Percentiles rank a stretch among this genome's conserved stretches.
These are phyloP conservation scores for Pocillopora damicornis DNA, from an alignment of 64 coral and sea anemone genomes.

Conservation along the genomic window DNA sequence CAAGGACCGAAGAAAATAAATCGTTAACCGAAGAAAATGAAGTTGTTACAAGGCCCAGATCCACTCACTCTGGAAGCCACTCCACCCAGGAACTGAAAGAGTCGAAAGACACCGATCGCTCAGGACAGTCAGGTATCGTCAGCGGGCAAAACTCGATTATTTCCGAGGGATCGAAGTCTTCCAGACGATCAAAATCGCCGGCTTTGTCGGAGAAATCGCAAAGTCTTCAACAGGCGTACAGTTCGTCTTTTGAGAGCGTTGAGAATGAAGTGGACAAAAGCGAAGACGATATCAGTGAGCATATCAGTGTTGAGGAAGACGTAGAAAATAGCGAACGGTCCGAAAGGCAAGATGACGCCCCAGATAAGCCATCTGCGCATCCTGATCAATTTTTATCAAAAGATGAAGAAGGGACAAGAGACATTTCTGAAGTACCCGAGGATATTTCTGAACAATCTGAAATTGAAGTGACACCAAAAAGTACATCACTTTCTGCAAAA, in stretches of 20 bases:
- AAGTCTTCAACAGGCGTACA: background rate
- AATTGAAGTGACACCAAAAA: slow-evolving; percentile 32
- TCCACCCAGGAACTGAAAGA: background rate
- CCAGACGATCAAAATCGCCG: background rate
- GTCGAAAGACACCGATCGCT: background rate
- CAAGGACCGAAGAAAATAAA: slow-evolving; percentile 24
- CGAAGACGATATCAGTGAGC: slow-evolving; percentile 71
- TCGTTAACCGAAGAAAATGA: slow-evolving; percentile 37
- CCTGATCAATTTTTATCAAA: background rate
- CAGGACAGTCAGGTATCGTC: background rate
- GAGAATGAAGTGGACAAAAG: slow-evolving; percentile 30
- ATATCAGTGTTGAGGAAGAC: slow-evolving; percentile 65
- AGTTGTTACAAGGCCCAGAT: slow-evolving; percentile 14
- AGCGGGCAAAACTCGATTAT: background rate
- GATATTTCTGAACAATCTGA: slow-evolving; percentile 40
- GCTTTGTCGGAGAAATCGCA: slow-evolving; percentile 11
- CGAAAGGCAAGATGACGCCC: background rate
- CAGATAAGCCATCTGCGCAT: background rate
- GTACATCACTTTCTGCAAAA: background rate
- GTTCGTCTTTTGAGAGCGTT: slow-evolving; percentile 47
- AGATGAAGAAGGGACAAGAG: background rate
- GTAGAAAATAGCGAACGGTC: background rate
- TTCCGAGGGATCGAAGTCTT: slow-evolving; percentile 20
- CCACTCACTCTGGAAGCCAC: background rate
- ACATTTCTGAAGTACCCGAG: slow-evolving; percentile 29